Percentiles rank a stretch among this genome's conserved stretches.
Conservation (phyloP, 2,888 invertebrate species). For the Plemyria rubiginata region DNA sequence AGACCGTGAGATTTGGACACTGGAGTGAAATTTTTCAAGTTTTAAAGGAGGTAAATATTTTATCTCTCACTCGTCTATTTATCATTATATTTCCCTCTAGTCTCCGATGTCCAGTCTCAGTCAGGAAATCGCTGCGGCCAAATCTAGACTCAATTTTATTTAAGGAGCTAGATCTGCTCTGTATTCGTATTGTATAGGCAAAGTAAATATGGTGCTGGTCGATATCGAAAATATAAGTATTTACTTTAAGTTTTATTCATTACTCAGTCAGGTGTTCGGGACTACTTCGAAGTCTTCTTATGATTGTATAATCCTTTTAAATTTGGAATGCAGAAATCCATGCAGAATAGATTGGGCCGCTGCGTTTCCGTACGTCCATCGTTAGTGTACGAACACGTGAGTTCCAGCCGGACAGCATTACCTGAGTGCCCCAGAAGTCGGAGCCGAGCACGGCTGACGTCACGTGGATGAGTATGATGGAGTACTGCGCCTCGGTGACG, state of each 20-base stretch:
- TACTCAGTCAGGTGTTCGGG: too few relatives aligned
- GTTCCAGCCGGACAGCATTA: slow-evolving; percentile 60
- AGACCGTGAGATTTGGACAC: slow-evolving; percentile 15
- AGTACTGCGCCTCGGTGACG: slow-evolving; percentile 99
- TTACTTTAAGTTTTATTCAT: too few relatives aligned
- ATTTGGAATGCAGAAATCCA: too few relatives aligned
- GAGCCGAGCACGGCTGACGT: slow-evolving; percentile 95
- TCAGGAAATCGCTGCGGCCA: slow-evolving; percentile 5
- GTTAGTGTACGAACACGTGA: neutral
- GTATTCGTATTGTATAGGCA: neutral
- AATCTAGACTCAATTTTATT: neutral
- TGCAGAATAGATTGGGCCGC: neutral
- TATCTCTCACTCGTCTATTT: neutral
- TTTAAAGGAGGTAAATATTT: neutral
- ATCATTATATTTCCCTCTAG: neutral
- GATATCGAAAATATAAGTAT: too few relatives aligned
- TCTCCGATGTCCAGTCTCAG: slow-evolving; percentile 2
- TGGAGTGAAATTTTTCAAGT: neutral
- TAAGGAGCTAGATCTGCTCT: neutral
- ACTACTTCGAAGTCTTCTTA: too few relatives aligned
- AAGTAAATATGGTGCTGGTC: neutral
- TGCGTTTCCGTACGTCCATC: neutral
- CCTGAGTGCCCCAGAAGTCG: slow-evolving; percentile 90
- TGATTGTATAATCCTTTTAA: too few relatives aligned
- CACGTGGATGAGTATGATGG: slow-evolving; percentile 94